A percentile compares a stretch with the other conserved stretches of the same genome.
Evolutionary conservation across 2,797 vertebrate species (phyloP).

Genomic region (Nyctibius grandis): DNA sequence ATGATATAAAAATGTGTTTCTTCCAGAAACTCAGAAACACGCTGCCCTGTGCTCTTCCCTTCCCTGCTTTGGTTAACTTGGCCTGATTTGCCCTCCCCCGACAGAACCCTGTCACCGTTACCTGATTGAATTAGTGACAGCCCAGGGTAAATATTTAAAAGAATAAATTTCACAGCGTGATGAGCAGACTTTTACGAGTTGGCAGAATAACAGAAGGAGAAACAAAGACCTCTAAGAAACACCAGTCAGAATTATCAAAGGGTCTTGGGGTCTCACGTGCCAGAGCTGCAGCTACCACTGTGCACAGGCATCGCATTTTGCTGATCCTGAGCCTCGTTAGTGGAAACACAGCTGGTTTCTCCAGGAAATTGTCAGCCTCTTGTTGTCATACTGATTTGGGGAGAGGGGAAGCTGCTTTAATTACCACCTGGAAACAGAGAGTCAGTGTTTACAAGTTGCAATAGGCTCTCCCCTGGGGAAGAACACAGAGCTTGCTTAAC

Average conservation of each 20-base stretch:
- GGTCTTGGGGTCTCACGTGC: not conserved
- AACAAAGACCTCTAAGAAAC: not conserved
- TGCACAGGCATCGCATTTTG: accelerated
- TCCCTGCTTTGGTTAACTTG: not conserved
- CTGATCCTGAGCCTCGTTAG: slow-evolving; percentile 17
- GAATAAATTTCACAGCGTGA: not conserved
- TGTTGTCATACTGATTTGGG: not conserved
- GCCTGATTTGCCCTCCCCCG: not conserved
- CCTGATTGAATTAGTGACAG: not conserved
- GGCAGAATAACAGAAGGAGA: not conserved
- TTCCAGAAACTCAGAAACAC: not conserved
- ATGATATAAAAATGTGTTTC: not conserved
- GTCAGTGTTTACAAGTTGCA: not conserved
- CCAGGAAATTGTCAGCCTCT: not conserved
- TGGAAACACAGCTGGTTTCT: slow-evolving; percentile 2
- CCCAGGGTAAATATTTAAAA: not conserved
- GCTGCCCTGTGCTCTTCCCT: not conserved
- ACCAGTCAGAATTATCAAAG: not conserved
- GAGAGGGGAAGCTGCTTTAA: not conserved
- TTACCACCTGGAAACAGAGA: not conserved
- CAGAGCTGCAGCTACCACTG: not conserved
- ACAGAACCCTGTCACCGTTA: not conserved
- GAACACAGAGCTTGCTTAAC: not conserved
- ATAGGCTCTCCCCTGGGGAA: not conserved
- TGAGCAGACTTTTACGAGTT: not conserved